Evolutionary conservation across 1,140 invertebrate genomes (phyloP), one percentile per base, ranked within the genome.

Genomic region (Andricus grossulariae): DNA sequence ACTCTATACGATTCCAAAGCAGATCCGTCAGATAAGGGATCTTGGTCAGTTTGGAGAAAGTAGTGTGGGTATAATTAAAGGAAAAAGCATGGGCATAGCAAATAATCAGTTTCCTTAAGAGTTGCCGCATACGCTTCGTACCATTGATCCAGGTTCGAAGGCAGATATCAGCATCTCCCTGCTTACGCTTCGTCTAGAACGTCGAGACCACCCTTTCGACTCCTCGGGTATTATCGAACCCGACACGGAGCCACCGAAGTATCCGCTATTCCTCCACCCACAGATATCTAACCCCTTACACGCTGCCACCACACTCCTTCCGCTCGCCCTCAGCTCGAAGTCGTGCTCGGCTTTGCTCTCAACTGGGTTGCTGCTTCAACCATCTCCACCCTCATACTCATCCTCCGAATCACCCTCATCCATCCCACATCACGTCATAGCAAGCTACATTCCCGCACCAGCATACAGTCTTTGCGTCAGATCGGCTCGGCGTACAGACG

Each of bases 181-280:
- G 75, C 74, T 78, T 81, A 77, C 77, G 72, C 74, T 77, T 76
- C 75, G 80, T 81, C 78, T 71, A 76, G 77, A 77, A 71, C 74
- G 77, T 82, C 73, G 81, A 77, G 80, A 84, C 79, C 81, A 81
- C 77, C 81, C 85, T 86, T 87, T 87, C 84, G 81, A 83, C 82
- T 82, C 80, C 80, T 84, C 74, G 79, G 83, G 81, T 85, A 87
- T 87, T 86, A 85, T 87, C 86, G 83, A 86, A 79, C 81, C 79
- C 85, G 82, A 85, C 85, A 85, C 82, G 81, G 81, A 85, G 81
- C 81, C 81, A 83, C 78, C 79, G 82, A 86, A 78, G 80, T 81
- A 82, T 83, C 75, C 79, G 74, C 80, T 79, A 77, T 78, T 81
- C 81, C 79, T 73, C 73, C 75, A 73, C 60, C 66, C 72, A 77